Base-by-base conservation (phyloP, 2,113 vertebrate genomes). In the Anguilla rostrata region DNA sequence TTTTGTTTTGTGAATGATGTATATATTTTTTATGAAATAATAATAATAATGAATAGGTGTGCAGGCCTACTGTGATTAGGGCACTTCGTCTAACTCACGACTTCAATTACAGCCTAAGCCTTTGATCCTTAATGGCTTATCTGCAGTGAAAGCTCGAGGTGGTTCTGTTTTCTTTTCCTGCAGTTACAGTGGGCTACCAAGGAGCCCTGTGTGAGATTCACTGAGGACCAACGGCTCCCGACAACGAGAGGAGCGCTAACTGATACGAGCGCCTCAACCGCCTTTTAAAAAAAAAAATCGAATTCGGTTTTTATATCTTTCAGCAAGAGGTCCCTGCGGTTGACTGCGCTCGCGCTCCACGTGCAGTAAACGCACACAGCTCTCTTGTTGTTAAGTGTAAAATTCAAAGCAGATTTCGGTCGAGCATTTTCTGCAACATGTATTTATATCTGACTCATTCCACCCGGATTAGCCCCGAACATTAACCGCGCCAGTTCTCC, bases 111-210 rank as follows among this genome's bases (percentile, higher is more conserved):
- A 84, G 85, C 20, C 57, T 66, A 85, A 71, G 82, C 89, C 87
- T 92, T 91, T 92, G 88, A 91, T 89, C 88, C 87, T 82, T 91
- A 92, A 91, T 92, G 89, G 85, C 87, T 90, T 87, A 91, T 91
- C 87, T 87, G 87, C 87, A 92, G 90, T 91, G 89, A 90, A 92
- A 92, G 82, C 87, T 86, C 86, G 84, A 78, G 71, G 89, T 88
- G 86, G 87, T 84, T 71, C 7, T 89, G 89, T 93, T 93, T 88
- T 71, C 91, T 83, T 91, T 92, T 92, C 12, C 49, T 78, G 88
- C 89, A 16, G 90, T 82, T 22, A 81, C 85, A 83, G 83, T 86
- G 83, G 84, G 49, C 84, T 86, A 87, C 84, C 88, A 83, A 75
- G 88, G 66, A 86, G 86, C 85, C 86, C 78, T 18, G 22, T 53